These are phyloP conservation scores for Anodontia alba DNA, from an alignment of 2,888 invertebrate genomes.

Conservation along the genomic window DNA sequence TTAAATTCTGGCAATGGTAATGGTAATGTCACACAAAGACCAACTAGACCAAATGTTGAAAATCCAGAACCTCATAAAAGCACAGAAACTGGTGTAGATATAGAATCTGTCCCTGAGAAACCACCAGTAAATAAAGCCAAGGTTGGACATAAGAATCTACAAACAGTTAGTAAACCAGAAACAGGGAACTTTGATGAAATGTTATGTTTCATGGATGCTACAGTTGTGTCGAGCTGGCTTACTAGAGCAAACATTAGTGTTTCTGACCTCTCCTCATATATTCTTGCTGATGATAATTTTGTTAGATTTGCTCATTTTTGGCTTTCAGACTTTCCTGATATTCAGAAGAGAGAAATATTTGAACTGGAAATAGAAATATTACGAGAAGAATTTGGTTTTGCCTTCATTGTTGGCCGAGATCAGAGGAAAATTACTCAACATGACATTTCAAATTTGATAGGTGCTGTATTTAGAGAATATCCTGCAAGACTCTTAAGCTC, in stretches of 20 bases:
- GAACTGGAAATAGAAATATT: conserved; percentile 82
- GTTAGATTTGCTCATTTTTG: conserved; percentile 84
- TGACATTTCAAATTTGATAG: conserved; percentile 77
- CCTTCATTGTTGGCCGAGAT: conserved; percentile 80
- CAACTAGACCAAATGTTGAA: background rate
- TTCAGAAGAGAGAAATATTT: conserved; percentile 81
- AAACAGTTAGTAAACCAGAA: conserved; percentile 44
- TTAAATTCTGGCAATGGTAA: background rate
- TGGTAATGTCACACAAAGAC: background rate
- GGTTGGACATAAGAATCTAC: background rate
- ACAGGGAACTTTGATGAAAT: conserved; percentile 80
- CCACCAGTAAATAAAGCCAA: conserved; percentile 13
- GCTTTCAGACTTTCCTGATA: conserved; percentile 81
- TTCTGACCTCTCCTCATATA: conserved; percentile 76
- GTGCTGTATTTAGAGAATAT: conserved; percentile 82
- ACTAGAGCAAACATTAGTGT: conserved; percentile 77
- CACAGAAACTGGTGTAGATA: conserved; percentile 33
- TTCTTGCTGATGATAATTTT: conserved; percentile 79
- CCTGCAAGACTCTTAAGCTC: conserved; percentile 78
- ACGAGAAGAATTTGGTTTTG: conserved; percentile 80
- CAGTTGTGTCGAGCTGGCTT: conserved; percentile 82
- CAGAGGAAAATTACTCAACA: conserved; percentile 72
- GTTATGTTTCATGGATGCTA: conserved; percentile 82
- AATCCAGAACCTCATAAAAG: background rate
- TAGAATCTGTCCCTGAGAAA: conserved; percentile 34